phyloP scores from a whole-genome alignment of 1,140 invertebrate genomes.

The Drepana arcuata region DNA sequence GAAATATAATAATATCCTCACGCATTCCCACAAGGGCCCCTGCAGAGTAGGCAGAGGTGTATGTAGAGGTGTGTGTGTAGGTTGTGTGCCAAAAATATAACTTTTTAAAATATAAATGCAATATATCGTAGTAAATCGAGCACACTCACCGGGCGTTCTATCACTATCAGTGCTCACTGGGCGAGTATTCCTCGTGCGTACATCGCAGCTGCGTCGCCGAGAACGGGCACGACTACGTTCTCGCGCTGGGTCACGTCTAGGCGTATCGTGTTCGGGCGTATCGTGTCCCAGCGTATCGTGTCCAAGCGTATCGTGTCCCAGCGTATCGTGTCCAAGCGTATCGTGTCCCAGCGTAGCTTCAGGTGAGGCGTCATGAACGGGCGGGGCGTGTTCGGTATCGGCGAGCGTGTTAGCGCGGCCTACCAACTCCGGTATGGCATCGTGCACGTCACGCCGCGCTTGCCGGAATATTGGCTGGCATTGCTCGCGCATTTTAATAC shows the following conservation, averaged over 20 bases:
- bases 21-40: no score
- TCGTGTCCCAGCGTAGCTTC: background rate
- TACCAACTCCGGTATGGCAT: slow-evolving; percentile 52
- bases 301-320: background rate
- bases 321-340: background rate
- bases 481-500: slow-evolving; percentile 89
- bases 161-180: background rate
- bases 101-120: no score
- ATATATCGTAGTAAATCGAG: no score
- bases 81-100: no score
- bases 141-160: background rate
- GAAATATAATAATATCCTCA: no score
- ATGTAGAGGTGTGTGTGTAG: no score
- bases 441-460: slow-evolving; percentile 81
- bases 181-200: slow-evolving; percentile 3
- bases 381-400: no score
- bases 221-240: no score
- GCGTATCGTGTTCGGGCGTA: background rate
- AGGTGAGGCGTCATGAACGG: no score
- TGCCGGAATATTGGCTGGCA: slow-evolving; percentile 84
- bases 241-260: no score
- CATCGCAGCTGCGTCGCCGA: slow-evolving; percentile 12
- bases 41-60: no score
- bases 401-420: no score
- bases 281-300: background rate